phyloP scores from a whole-genome alignment of 2,888 invertebrate species.

The Lepidocyrtoides sp. region DNA sequence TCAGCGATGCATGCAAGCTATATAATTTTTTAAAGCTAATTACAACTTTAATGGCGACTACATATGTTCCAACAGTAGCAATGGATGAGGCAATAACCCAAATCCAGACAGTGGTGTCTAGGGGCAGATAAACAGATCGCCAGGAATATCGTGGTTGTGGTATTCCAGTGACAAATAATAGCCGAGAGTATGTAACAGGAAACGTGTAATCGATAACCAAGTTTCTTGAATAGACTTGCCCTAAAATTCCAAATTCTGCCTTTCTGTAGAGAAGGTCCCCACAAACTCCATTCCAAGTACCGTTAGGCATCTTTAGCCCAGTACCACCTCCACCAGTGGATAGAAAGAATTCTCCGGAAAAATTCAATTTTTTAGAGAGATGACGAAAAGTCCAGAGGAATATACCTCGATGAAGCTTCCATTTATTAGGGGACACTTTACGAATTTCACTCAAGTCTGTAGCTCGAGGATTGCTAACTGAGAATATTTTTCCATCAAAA shows the following conservation, averaged over 20 bases:
- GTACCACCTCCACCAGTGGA: constrained; percentile 54
- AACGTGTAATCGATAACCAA: constrained; percentile 57
- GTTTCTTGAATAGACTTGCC: constrained; percentile 13
- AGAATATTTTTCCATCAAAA: background rate
- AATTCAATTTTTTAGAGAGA: constrained; percentile 23
- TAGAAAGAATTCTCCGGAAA: constrained; percentile 46
- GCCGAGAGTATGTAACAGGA: constrained; percentile 53
- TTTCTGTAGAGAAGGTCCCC: constrained; percentile 70
- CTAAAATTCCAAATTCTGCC: constrained; percentile 70
- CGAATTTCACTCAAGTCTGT: background rate
- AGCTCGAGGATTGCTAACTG: background rate
- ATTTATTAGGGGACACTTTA: background rate
- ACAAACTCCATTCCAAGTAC: constrained; percentile 76
- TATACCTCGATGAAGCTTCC: background rate
- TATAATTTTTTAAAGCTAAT: background rate
- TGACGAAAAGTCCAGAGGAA: background rate
- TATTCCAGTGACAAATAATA: constrained; percentile 65
- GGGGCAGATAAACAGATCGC: constrained; percentile 77
- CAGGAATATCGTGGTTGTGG: constrained; percentile 66
- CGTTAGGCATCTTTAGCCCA: constrained; percentile 31
- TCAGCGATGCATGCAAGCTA: too few relatives aligned
- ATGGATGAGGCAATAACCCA: background rate
- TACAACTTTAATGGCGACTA: background rate
- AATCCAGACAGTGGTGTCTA: constrained; percentile 11
- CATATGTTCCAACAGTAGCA: background rate